Evolutionary conservation across 2,888 invertebrate genomes (phyloP).

Genomic region (Drosophila nr. fundita): DNA sequence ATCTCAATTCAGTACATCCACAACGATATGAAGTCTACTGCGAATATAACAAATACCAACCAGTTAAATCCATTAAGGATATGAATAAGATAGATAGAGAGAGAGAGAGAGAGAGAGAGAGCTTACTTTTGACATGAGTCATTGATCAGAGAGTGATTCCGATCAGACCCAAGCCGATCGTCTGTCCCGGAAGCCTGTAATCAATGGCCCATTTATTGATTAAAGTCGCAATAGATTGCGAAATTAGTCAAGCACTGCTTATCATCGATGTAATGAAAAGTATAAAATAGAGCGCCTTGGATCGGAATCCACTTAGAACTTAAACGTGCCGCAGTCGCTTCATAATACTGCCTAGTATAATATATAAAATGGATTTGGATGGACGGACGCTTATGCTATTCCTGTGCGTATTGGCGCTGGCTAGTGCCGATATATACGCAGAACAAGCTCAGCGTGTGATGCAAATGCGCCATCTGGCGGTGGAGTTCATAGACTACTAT

Average conservation of each 20-base stretch:
- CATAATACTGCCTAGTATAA: not conserved
- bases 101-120: not conserved
- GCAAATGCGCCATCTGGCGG: constrained; percentile 44
- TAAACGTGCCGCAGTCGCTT: not conserved
- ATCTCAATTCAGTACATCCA: no score
- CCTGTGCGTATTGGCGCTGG: constrained; percentile 8
- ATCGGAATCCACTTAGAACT: not conserved
- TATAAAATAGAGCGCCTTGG: constrained; percentile 18
- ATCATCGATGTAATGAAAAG: not conserved
- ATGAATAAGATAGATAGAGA: not conserved
- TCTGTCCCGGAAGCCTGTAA: constrained; percentile 12
- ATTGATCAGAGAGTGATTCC: not conserved
- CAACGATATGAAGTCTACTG: no score
- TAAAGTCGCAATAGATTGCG: not conserved
- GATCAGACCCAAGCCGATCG: not conserved
- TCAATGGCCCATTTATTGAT: constrained; percentile 16
- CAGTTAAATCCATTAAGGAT: no score
- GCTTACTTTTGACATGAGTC: not conserved
- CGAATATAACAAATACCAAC: no score
- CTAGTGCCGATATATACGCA: not conserved
- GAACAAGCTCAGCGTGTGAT: constrained; percentile 13
- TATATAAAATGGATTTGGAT: constrained; percentile 1
- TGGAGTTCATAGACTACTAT: constrained; percentile 59
- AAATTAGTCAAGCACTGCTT: not conserved
- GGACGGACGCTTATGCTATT: not conserved